phyloP scores from a whole-genome alignment of 2,797 vertebrate species.

The Orestias chungarensis region DNA sequence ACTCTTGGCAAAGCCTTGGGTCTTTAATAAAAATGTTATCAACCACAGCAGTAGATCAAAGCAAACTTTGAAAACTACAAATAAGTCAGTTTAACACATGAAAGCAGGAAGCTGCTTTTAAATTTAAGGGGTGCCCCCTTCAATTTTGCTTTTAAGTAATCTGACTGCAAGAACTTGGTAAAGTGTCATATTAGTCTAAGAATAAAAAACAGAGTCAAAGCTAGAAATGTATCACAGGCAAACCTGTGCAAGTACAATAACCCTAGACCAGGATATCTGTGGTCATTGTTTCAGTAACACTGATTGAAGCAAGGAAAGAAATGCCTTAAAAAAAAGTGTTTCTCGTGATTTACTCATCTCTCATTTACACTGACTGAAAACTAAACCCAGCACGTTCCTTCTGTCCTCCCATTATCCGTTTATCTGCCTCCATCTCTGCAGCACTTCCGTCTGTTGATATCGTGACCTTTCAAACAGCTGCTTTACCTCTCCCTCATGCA shows the following conservation, averaged over 20 bases:
- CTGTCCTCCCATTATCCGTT: conserved; percentile 38
- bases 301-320: neutral
- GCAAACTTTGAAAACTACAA: neutral
- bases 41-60: neutral
- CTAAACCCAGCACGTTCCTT: neutral
- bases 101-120: neutral
- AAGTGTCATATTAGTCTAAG: neutral
- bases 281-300: neutral
- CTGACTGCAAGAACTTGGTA: neutral
- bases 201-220: neutral
- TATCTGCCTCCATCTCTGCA: conserved; percentile 43
- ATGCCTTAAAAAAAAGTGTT: neutral
- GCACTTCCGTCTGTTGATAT: conserved; percentile 39
- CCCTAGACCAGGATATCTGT: neutral
- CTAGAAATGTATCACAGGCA: neutral
- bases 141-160: neutral
- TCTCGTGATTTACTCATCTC: conserved; percentile 22
- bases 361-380: conserved; percentile 13
- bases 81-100: neutral
- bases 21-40: neutral
- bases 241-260: neutral
- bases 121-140: neutral
- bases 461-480: conserved; percentile 71
- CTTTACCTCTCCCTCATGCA: conserved; percentile 26
- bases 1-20: neutral